Percentiles rank a stretch among this genome's conserved stretches.
phyloP scores from a whole-genome alignment of 1,140 invertebrate species.

The Cherax quadricarinatus region DNA sequence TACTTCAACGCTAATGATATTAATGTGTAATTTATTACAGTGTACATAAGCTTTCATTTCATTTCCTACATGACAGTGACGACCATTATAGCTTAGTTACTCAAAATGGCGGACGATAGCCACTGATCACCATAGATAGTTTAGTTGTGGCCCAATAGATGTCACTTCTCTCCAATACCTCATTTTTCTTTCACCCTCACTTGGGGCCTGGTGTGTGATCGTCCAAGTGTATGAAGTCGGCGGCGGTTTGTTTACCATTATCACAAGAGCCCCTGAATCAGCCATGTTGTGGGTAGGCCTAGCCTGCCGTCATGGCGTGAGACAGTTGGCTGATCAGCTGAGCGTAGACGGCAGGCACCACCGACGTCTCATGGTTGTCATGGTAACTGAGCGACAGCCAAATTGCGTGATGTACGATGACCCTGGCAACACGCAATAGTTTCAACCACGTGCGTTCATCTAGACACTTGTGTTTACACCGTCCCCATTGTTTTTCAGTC shows the following conservation, averaged over 20 bases:
- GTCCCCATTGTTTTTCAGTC: background rate
- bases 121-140: conserved; percentile 50
- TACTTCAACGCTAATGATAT: no score
- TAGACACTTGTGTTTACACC: background rate
- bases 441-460: conserved; percentile 22
- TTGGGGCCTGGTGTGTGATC: background rate
- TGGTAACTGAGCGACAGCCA: conserved; percentile 56
- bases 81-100: conserved; percentile 50
- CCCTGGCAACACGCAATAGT: conserved; percentile 52
- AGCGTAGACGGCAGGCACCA: conserved; percentile 58
- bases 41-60: no score
- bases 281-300: conserved; percentile 69
- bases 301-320: conserved; percentile 57
- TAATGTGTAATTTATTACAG: no score
- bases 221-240: conserved; percentile 50
- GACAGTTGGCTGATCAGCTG: conserved; percentile 68
- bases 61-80: background rate
- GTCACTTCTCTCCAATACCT: conserved; percentile 62
- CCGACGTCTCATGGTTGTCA: conserved; percentile 64
- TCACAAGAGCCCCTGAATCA: conserved; percentile 60
- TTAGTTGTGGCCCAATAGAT: conserved; percentile 57
- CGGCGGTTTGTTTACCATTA: conserved; percentile 62
- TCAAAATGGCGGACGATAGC: conserved; percentile 65
- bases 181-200: conserved; percentile 40
- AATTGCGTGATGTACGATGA: conserved; percentile 61